Base-by-base conservation (phyloP, 1,140 invertebrate genomes). In the Drosophila carrolli region DNA sequence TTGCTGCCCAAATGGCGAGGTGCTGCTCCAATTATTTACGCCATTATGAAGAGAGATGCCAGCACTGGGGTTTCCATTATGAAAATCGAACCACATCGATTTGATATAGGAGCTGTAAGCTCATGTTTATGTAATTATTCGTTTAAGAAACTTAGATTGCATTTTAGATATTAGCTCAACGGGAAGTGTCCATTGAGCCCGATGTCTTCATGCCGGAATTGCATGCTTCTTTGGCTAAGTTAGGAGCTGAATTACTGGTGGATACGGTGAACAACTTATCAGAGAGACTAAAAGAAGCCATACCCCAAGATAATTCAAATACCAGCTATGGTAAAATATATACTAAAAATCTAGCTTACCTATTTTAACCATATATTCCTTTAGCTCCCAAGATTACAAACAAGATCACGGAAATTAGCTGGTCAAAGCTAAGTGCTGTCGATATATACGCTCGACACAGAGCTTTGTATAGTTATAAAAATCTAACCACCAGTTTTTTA, bases 1-100 rank as follows among this genome's bases (percentile, higher is more conserved):
- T 91, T 99, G 37, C 92, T 99, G 75, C 98, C 98, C 29, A 94
- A 96, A 70, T 99, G 97, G 97, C 93, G 98, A 92, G 98, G 98
- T 37, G 97, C 98, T 46, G 91, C 91, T 4, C 91, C 91, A 1
- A 92, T 92, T 10, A 92, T 92, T n/a, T 89, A 92, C 54, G 76
- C 92, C 1, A 93, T 98, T 57, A 94, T 97, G 59, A 95, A 96
- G 93, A 97, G 97, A 29, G 98, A 99, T 91, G 78, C 90, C 27
- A 92, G 94, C 57, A 97, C 97, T 23, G 98, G 98, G 40, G 93
- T 99, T 32, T 96, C 97, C 4, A 95, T 99, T 35, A 98, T 99
- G 96, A 95, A 95, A 93, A 97, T 99, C 57, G 94, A 95, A 81
- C 96, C 98, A 19, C 94, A 97, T 91, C 95, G 95, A 75, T 98